phyloP scores from a whole-genome alignment of 2,888 invertebrate genomes.

The Isoperla grammatica region DNA sequence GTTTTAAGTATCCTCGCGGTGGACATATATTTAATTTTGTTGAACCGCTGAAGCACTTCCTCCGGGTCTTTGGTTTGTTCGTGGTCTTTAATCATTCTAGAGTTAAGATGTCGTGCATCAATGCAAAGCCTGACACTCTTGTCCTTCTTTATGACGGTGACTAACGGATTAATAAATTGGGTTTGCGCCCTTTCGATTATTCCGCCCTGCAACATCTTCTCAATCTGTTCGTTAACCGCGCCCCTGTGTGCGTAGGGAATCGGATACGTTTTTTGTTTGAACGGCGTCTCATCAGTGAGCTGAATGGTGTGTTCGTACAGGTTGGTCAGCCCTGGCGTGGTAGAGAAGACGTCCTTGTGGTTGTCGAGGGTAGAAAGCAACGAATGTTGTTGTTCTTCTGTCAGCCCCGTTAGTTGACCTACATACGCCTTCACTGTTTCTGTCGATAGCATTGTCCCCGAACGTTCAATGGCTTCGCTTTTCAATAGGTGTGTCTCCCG shows the following conservation, averaged over 20 bases:
- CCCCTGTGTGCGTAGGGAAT: slow-evolving; percentile 34
- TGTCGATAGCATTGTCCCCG: too few species aligned
- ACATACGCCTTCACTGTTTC: too few species aligned
- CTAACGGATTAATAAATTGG: slow-evolving; percentile 36
- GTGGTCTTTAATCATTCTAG: slow-evolving; percentile 35
- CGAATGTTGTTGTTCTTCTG: too few species aligned
- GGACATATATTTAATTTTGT: too few species aligned
- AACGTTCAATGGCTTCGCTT: too few species aligned
- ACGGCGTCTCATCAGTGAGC: slow-evolving; percentile 30
- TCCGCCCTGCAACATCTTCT: slow-evolving; percentile 34
- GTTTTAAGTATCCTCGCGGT: too few species aligned
- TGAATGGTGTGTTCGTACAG: slow-evolving; percentile 34
- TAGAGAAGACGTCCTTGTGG: slow-evolving; percentile 10
- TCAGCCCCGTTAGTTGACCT: too few species aligned
- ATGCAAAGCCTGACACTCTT: slow-evolving; percentile 36
- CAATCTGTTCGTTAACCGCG: slow-evolving; percentile 34
- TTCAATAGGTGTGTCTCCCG: too few species aligned
- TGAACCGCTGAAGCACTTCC: too few species aligned
- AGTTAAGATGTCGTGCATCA: slow-evolving; percentile 37
- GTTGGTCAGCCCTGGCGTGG: slow-evolving; percentile 28
- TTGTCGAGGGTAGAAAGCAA: too few species aligned
- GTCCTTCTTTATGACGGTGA: slow-evolving; percentile 36
- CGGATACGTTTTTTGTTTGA: slow-evolving; percentile 35
- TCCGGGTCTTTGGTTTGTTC: slow-evolving; percentile 32
- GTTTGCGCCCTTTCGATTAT: slow-evolving; percentile 36